A percentile compares a stretch with the other conserved stretches of the same genome.
Evolutionary conservation across 2,888 invertebrate genomes (phyloP).

Genomic region (Phoenoteleia sp.): DNA sequence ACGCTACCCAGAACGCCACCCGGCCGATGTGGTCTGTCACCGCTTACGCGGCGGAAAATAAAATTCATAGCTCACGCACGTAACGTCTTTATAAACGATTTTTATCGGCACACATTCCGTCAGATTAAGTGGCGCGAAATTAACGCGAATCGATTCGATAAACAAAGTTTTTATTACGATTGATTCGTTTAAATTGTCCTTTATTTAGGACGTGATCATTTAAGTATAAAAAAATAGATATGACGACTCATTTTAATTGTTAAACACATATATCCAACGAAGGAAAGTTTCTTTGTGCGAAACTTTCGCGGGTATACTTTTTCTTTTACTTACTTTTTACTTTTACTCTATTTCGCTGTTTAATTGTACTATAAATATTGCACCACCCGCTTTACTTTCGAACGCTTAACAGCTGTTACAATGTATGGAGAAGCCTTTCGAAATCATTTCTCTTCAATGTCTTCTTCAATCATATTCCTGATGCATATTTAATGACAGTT

Average conservation of each 20-base stretch:
- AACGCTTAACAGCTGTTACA: slow-evolving; percentile 27
- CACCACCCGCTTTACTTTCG: slow-evolving; percentile 36
- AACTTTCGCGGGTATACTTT: slow-evolving; percentile 50
- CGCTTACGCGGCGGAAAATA: slow-evolving; percentile 46
- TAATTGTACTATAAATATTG: slow-evolving; percentile 66
- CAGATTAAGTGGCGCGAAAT: neutral
- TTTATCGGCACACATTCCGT: neutral
- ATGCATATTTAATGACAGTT: slow-evolving; percentile 30
- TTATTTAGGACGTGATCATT: slow-evolving; percentile 38
- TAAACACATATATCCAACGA: slow-evolving; percentile 43
- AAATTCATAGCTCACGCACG: slow-evolving; percentile 19
- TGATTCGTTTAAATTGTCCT: slow-evolving; percentile 10
- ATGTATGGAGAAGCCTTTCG: slow-evolving; percentile 5
- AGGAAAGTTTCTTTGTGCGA: slow-evolving; percentile 52
- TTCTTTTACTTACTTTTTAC: slow-evolving; percentile 65
- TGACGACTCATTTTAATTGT: slow-evolving; percentile 52
- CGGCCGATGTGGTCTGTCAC: too few relatives aligned
- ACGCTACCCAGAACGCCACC: too few relatives aligned
- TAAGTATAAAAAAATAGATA: slow-evolving; percentile 37
- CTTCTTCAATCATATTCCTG: slow-evolving; percentile 21
- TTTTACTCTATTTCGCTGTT: slow-evolving; percentile 54
- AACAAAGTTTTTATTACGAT: neutral
- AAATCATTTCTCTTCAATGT: slow-evolving; percentile 47
- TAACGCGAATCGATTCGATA: too few relatives aligned
- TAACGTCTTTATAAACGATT: too few relatives aligned